Percentiles rank a stretch among this genome's conserved stretches.
Conservation (phyloP, 2,888 invertebrate genomes). For the Ochropleura plecta region DNA sequence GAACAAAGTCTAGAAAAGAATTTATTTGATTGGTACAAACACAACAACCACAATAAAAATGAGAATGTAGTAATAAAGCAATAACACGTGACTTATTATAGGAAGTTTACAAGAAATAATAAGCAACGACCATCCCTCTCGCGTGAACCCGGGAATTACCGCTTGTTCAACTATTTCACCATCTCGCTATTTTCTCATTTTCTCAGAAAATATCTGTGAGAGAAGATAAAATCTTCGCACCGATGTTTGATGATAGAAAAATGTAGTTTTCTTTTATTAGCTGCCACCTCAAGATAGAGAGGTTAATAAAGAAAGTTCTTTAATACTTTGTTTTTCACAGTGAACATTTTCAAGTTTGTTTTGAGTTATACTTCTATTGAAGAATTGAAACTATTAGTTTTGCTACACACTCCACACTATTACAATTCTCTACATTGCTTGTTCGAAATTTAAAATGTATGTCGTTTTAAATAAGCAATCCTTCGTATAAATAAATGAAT, state of each 20-base stretch:
- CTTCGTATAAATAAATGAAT: background rate
- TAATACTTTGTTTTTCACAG: background rate
- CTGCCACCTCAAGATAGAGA: background rate
- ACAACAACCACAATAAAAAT: background rate
- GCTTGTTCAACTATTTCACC: slow-evolving; percentile 1
- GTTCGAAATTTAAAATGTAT: too few species aligned
- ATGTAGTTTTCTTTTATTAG: slow-evolving; percentile 34
- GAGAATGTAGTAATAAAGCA: background rate
- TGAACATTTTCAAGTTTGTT: background rate
- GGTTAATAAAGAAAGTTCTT: slow-evolving; percentile 9
- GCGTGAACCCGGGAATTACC: background rate
- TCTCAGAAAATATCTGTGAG: slow-evolving; percentile 25
- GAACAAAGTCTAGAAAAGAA: background rate
- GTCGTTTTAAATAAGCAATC: too few species aligned
- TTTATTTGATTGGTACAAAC: background rate
- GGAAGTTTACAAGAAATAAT: background rate
- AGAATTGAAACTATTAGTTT: background rate
- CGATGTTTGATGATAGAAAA: slow-evolving; percentile 24
- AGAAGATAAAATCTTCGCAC: slow-evolving; percentile 15
- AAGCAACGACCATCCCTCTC: background rate
- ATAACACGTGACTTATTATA: background rate
- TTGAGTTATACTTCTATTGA: background rate
- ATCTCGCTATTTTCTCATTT: slow-evolving; percentile 32
- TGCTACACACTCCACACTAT: background rate
- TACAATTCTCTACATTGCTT: background rate